A percentile compares a stretch with the other conserved stretches of the same genome.
Evolutionary conservation across 2,113 vertebrate species (phyloP).

Genomic region (Leptobrachium ailaonicum): DNA sequence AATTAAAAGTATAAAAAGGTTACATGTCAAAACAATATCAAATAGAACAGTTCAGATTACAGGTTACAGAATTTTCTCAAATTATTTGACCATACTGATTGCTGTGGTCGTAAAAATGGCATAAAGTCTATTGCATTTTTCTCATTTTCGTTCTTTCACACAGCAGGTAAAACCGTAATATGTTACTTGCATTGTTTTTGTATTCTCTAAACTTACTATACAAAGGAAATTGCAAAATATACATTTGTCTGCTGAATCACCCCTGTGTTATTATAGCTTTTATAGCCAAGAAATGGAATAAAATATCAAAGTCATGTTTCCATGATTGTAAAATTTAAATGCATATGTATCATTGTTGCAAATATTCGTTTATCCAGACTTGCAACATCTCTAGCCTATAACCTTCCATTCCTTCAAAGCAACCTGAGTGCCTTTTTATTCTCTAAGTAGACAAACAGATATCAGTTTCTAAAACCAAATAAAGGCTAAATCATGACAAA

Average conservation of each 20-base stretch:
- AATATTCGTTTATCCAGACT: not conserved
- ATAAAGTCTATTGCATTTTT: not conserved
- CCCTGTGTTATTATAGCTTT: not conserved
- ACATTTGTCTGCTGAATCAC: not conserved
- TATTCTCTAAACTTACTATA: not conserved
- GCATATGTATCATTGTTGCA: not conserved
- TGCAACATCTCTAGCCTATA: not conserved
- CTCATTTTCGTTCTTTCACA: not conserved
- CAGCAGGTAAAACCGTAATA: not conserved
- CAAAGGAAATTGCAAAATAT: conserved; percentile 1
- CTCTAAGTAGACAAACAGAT: too few species aligned
- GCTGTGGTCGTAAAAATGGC: not conserved
- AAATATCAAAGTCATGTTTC: not conserved
- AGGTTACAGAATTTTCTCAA: too few species aligned
- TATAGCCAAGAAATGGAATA: not conserved
- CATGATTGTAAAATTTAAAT: not conserved
- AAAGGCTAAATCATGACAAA: too few species aligned
- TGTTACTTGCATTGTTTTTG: not conserved
- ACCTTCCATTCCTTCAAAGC: not conserved
- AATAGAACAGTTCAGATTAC: too few species aligned
- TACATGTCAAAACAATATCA: too few species aligned
- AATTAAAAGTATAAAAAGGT: too few species aligned
- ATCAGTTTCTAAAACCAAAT: too few species aligned
- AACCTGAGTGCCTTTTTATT: not conserved
- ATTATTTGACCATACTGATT: too few species aligned